Evolutionary conservation across 2,888 invertebrate genomes (phyloP), one percentile per base, ranked within the genome.

Genomic region (Aphidoletes aphidimyza): DNA sequence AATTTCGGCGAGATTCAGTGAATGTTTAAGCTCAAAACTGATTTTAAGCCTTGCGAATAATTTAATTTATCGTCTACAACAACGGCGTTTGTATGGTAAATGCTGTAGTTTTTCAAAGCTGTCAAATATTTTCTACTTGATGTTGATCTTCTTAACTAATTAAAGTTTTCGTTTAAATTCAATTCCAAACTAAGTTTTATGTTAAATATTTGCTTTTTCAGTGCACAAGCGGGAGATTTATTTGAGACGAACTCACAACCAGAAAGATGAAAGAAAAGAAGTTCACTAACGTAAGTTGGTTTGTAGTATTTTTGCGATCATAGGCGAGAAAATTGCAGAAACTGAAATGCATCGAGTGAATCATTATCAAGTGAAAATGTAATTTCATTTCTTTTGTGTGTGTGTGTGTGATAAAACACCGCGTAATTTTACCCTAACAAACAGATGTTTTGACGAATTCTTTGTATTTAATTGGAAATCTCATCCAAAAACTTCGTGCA

Each of bases 61-160:
- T 54, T 54, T 54, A 54, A n/a, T 3, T 22, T 11, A 22, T n/a
- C 22, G 54, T 54, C 54, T 54, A 54, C 22, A n/a, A 54, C n/a
- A 54, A 54, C 22, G 3, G n/a, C 6, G n/a, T 54, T 22, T 54
- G 22, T 54, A 14, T 54, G 54, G 54, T 22, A 22, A 54, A 54
- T 54, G 47, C 47, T 47, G 54, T n/a, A n/a, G n/a, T n/a, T n/a
- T n/a, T n/a, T n/a, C n/a, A n/a, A n/a, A 42, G 14, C 14, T 42
- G 42, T 14, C 8, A 42, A 6, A 42, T 42, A 42, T 42, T 42
- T 42, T 14, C 42, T 9, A 9, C 42, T 14, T 42, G 6, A 6
- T 42, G 42, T 69, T 69, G 69, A 69, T 69, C 69, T 69, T 69
- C 69, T 69, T 69, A 69, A 69, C 69, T 69, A 69, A 69, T 69